Evolutionary conservation across 2,113 vertebrate species (phyloP).

Genomic region (Notarius lentiginosus): DNA sequence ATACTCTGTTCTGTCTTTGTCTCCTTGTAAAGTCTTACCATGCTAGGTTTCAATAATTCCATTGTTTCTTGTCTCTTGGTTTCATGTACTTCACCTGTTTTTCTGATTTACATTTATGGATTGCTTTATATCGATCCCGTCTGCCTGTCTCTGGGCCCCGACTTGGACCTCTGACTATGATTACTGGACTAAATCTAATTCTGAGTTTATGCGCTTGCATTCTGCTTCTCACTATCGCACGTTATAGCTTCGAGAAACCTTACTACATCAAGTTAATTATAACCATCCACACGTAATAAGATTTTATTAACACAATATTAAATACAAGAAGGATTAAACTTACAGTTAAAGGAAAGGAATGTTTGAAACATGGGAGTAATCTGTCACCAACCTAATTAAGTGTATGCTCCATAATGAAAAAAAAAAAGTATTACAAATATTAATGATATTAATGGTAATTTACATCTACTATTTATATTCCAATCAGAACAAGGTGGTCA

Average conservation of each 20-base stretch:
- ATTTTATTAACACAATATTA: neutral
- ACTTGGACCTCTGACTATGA: neutral
- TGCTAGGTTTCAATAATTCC: neutral
- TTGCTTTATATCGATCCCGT: neutral
- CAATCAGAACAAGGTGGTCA: constrained; percentile 33
- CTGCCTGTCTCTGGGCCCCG: neutral
- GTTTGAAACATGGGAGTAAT: neutral
- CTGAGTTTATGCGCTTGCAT: neutral
- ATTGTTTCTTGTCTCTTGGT: neutral
- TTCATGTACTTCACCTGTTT: neutral
- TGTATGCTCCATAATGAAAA: neutral
- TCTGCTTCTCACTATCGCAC: neutral
- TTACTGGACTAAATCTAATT: neutral
- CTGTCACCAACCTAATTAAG: neutral
- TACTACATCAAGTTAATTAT: neutral
- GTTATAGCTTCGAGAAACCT: neutral
- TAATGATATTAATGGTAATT: too few species aligned
- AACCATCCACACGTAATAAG: neutral
- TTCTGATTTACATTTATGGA: neutral
- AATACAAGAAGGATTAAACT: neutral
- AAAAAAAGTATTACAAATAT: neutral
- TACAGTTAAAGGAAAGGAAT: neutral
- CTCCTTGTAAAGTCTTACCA: neutral
- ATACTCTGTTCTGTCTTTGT: neutral
- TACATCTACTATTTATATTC: neutral